Base-by-base conservation (phyloP, 2,113 vertebrate species). In the Tonatia bakeri region DNA sequence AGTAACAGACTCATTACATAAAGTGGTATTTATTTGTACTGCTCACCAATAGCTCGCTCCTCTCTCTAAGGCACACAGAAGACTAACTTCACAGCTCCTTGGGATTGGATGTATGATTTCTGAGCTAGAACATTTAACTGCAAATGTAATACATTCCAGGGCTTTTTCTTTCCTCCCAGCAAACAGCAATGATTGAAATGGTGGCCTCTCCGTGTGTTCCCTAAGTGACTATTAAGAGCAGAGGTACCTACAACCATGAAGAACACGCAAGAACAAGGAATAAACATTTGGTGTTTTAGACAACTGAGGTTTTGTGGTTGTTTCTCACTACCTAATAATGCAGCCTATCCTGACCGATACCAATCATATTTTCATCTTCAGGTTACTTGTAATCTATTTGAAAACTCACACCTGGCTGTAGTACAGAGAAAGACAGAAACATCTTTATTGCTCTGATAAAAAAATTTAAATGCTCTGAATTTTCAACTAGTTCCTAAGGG, bases 231-330 rank as follows among this genome's bases (percentile, higher is more conserved):
- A 81, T 90, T 67, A 67, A 12, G 9, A 97, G 26, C 38, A 90
- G 22, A 90, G 36, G 76, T 72, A 56, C 28, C 76, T 70, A 43
- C 87, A 76, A 87, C 67, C 85, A 92, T 73, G 91, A 96, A 36
- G 24, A n/a, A 77, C 81, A 85, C 56, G 15, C 20, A 96, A 80
- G 56, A 73, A 20, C 17, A 85, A 92, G n/a, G 95, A 81, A 95
- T 45, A 95, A 87, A 94, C 26, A 52, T 76, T 13, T 75, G 10
- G 38, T 89, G 69, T 67, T 96, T 94, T 45, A 85, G 90, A 96
- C 47, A 59, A 85, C 45, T 96, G 94, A 95, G 82, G 65, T 86
- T 95, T 95, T 88, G 45, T 95, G 97, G 90, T 82, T 95, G 28
- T 76, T 96, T 92, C 82, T 90, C 36, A 87, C 9, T 36, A 83